These are phyloP conservation scores for Parotocinclus haroldoi DNA, from an alignment of 2,797 vertebrate species.

Conservation along the genomic window DNA sequence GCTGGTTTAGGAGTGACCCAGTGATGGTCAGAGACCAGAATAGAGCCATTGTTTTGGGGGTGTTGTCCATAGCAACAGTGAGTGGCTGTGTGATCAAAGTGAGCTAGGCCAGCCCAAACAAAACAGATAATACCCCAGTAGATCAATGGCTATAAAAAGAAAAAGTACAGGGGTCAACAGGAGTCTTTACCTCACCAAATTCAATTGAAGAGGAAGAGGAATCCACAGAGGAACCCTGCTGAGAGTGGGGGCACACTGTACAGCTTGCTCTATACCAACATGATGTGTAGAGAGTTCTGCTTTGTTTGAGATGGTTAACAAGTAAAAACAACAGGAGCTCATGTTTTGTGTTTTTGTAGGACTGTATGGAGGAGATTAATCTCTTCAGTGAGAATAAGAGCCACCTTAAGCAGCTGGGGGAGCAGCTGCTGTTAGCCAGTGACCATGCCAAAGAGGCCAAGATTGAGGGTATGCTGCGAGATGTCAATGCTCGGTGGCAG, in stretches of 20 bases:
- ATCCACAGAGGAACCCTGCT: slow-evolving; percentile 14
- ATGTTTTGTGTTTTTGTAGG: slow-evolving; percentile 64
- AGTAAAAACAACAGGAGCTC: slow-evolving; percentile 23
- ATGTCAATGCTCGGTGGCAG: slow-evolving; percentile 88
- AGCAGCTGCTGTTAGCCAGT: slow-evolving; percentile 83
- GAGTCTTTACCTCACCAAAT: slow-evolving; percentile 10
- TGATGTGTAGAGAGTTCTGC: slow-evolving; percentile 10
- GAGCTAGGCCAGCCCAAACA: slow-evolving; percentile 12
- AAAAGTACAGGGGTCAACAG: slow-evolving; percentile 9
- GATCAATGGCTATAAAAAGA: not conserved
- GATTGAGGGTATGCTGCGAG: slow-evolving; percentile 81
- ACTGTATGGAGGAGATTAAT: slow-evolving; percentile 95
- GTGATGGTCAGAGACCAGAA: slow-evolving; percentile 33
- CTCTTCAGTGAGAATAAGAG: slow-evolving; percentile 88
- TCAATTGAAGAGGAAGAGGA: not conserved
- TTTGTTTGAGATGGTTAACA: slow-evolving; percentile 36
- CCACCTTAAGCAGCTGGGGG: slow-evolving; percentile 86
- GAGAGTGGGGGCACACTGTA: slow-evolving; percentile 16
- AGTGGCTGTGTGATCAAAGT: slow-evolving; percentile 31
- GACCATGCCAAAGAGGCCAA: slow-evolving; percentile 75
- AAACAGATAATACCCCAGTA: slow-evolving; percentile 31
- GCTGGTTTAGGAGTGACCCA: slow-evolving; percentile 2
- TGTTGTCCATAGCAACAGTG: slow-evolving; percentile 15
- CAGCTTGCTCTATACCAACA: slow-evolving; percentile 27
- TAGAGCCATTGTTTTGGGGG: slow-evolving; percentile 26